Base-by-base conservation (phyloP, 2,113 vertebrate species). In the Rhinogobius similis region DNA sequence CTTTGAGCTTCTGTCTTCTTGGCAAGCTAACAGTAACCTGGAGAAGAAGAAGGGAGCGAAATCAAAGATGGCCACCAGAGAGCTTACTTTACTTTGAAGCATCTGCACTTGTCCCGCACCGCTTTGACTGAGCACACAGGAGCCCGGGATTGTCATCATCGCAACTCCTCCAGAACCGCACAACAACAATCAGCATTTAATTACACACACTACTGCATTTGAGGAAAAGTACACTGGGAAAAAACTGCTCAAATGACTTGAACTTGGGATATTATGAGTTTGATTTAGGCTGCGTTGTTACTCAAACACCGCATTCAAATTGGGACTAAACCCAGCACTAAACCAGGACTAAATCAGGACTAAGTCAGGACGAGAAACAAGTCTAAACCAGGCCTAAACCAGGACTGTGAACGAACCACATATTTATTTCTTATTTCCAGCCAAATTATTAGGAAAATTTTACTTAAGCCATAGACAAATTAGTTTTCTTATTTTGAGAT, bases 41-140 rank as follows among this genome's bases (percentile, higher is more conserved):
- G 72, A 85, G 75, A 18, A 18, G 29, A 52, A 78, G 72, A 50
- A 3, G 70, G 78, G 64, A 69, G 32, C 4, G 65, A 85, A n/a
- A 80, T 85, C 82, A 83, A 84, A 82, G 62, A 75, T 70, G 67
- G 16, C 61, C 82, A 84, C 76, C 71, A 44, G 77, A 81, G 82
- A 88, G 76, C 70, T 44, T 64, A 23, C 48, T 46, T 41, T 39
- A 53, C 61, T 76, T 79, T 73, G 70, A 82, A 82, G 75, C 79
- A 80, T 72, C 74, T 83, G 73, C 59, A 75, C 71, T 26, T 24
- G 70, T 74, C 69, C 68, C 78, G 0, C 41, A 72, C 56, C 18
- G 20, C 41, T 41, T 64, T 67, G 23, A 70, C 65, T 53, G 36
- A 67, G 55, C 48, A 67, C 21, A 20, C 58, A 21, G 12, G 18